phyloP scores from a whole-genome alignment of 2,888 invertebrate species.

The Incurvaria masculella region DNA sequence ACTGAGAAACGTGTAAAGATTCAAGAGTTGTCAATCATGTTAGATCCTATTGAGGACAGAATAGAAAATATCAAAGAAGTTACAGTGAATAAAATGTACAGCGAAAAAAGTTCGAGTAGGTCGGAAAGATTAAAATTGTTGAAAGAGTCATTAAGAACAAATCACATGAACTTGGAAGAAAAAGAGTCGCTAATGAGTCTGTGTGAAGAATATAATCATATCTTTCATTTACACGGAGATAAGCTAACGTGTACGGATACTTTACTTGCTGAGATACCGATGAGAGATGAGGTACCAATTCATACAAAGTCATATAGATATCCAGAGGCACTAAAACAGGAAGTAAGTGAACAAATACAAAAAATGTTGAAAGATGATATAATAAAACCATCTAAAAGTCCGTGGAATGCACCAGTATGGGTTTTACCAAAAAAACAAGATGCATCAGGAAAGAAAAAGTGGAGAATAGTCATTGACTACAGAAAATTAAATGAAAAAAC shows the following conservation, averaged over 20 bases:
- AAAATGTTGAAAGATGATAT: conserved; percentile 19
- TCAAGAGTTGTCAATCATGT: conserved; percentile 2
- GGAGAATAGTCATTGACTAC: conserved; percentile 10
- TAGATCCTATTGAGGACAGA: conserved; percentile 3
- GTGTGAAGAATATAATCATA: conserved; percentile 15
- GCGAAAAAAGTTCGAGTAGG: conserved; percentile 2
- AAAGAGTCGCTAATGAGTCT: conserved; percentile 10
- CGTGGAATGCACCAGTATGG: conserved; percentile 15
- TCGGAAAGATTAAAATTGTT: conserved; percentile 6
- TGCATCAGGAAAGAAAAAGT: conserved; percentile 10
- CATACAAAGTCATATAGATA: conserved; percentile 21
- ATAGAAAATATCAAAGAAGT: too few species aligned
- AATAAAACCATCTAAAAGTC: conserved; percentile 16
- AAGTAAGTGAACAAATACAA: conserved; percentile 18
- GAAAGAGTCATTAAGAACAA: conserved; percentile 8
- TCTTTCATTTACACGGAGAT: conserved; percentile 16
- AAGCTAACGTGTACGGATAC: too few species aligned
- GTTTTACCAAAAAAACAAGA: conserved; percentile 13
- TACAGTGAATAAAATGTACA: neutral
- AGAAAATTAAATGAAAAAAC: conserved; percentile 14
- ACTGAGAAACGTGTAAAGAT: conserved; percentile 4
- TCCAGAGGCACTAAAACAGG: conserved; percentile 20
- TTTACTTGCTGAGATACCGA: too few species aligned
- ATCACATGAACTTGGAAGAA: conserved; percentile 14
- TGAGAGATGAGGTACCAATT: too few species aligned